Conservation (phyloP, 35 echinoderm and acorn worm genomes). For the Diadema setosum region DNA sequence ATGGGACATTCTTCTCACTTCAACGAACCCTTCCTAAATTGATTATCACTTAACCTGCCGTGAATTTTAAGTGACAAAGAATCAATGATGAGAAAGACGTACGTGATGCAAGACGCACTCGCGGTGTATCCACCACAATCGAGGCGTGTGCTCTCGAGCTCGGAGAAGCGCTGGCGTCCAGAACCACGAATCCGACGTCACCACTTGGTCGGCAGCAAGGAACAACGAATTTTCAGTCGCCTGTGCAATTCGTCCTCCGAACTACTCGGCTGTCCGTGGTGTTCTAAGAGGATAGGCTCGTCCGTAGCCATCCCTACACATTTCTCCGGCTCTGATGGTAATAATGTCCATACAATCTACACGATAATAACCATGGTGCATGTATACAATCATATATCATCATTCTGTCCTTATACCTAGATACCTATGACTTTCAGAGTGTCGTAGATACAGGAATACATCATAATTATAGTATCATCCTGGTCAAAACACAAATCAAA, state of each 20-base stretch:
- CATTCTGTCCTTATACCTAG: no score
- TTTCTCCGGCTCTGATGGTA: not conserved
- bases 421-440: no score
- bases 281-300: not conserved
- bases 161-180: not conserved
- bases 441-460: no score
- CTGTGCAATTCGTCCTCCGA: not conserved
- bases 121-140: not conserved
- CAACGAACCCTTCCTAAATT: no score
- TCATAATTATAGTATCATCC: no score
- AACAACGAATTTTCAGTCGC: not conserved
- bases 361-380: no score
- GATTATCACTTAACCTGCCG: no score
- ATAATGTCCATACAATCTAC: no score
- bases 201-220: not conserved
- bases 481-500: no score
- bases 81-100: not conserved
- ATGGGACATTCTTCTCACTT: no score
- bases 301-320: not conserved
- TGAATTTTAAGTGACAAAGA: no score
- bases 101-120: not conserved
- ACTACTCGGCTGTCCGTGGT: not conserved
- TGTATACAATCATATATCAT: no score
- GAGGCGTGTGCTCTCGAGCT: not conserved
- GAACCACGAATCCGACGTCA: not conserved